These are phyloP conservation scores for Phoenicopterus ruber DNA, from an alignment of 2,113 vertebrate genomes.

Conservation along the genomic window DNA sequence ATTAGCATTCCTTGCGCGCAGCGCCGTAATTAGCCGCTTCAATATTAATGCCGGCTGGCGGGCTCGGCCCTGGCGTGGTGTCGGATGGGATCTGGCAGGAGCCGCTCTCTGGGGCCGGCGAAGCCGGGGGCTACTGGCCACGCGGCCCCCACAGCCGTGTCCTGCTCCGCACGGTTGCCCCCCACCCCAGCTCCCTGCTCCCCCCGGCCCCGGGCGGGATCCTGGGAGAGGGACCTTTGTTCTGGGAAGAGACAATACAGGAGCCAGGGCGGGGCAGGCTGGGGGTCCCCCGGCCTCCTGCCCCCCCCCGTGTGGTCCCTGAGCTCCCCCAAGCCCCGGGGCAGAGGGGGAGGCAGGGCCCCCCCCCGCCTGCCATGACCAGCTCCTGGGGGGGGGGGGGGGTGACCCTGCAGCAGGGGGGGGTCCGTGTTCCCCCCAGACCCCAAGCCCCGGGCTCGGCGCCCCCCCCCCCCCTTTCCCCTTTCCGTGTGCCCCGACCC, in stretches of 20 bases:
- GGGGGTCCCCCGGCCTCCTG: not conserved
- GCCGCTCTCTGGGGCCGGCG: not conserved
- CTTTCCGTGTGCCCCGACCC: not conserved
- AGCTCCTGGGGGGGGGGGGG: not conserved
- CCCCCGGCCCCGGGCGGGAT: not conserved
- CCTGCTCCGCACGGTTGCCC: not conserved
- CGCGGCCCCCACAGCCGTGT: accelerated
- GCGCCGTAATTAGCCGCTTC: not conserved
- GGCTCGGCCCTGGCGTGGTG: not conserved
- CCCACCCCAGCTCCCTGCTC: not conserved
- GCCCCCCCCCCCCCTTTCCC: too few relatives aligned
- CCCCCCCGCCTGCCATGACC: not conserved
- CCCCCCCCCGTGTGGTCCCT: not conserved
- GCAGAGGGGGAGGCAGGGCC: not conserved
- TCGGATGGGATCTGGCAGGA: not conserved
- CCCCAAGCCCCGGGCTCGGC: not conserved
- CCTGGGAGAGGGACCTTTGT: not conserved
- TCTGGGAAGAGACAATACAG: not conserved
- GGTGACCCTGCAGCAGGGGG: not conserved
- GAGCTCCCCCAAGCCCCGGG: not conserved
- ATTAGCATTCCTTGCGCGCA: not conserved
- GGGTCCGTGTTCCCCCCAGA: not conserved
- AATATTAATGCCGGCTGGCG: not conserved
- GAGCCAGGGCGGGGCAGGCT: not conserved
- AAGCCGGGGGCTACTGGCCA: not conserved